Evolutionary conservation across 2,888 invertebrate species (phyloP), one percentile per base, ranked within the genome.

Genomic region (Eupithecia vulgata): DNA sequence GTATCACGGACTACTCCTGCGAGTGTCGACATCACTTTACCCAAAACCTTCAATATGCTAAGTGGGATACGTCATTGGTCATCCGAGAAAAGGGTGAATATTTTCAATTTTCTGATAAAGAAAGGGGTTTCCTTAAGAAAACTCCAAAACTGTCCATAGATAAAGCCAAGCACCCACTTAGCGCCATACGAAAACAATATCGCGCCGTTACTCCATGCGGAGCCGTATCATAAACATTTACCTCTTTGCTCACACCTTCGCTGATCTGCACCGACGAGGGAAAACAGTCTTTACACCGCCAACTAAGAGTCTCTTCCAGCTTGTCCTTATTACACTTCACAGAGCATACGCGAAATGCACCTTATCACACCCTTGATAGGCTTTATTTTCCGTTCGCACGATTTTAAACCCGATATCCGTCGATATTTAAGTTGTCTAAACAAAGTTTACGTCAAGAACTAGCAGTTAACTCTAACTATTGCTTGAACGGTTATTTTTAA

Each of bases 161-260:
- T 74, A 74, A 77, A 69, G 48, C 59, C 71, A 69, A 75, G 67
- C 75, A 80, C 79, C 79, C 79, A 82, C 85, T 85, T 74, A 85
- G 84, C 84, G 80, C 81, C 40, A 79, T 74, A 77, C 78, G 67
- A 73, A 79, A 82, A 73, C 78, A 81, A 82, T 78, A 77, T 76
- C 68, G 62, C 64, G 64, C 74, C 76, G 72, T 74, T 40, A 68
- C 72, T 67, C 76, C 75, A 76, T 74, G 79, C 81, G 71, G 67
- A 73, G 25, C 73, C 79, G 72, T 78, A 80, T 70, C 78, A 82
- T 85, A 86, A 86, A 87, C 83, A 85, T 87, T 87, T 85, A 87
- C 85, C 77, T 74, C 76, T 83, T 81, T 84, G 83, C 87, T 82
- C 85, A 84, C 88, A 88, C 88, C 85, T 86, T 83, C 81, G 78